Evolutionary conservation across 2,888 invertebrate genomes (phyloP).

Genomic region (Eumacrocentrus americanus): DNA sequence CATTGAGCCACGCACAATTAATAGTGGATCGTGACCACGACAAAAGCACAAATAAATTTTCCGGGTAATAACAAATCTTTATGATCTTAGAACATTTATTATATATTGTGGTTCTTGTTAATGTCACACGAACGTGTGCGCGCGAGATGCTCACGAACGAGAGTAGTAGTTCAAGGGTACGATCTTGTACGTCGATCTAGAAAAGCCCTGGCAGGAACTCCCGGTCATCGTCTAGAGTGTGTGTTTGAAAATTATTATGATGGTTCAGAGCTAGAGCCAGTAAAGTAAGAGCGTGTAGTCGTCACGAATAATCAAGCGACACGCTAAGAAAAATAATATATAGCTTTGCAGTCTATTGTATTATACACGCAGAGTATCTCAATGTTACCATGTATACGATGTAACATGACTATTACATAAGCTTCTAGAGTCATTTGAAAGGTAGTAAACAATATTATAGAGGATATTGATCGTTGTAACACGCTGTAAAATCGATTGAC

Average conservation of each 20-base stretch:
- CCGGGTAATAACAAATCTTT: neutral
- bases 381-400: neutral
- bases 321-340: conserved; percentile 6
- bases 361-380: neutral
- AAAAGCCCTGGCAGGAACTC: conserved; percentile 2
- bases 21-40: neutral
- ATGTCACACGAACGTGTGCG: conserved; percentile 2
- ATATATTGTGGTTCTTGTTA: neutral
- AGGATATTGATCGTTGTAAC: conserved; percentile 8
- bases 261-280: neutral
- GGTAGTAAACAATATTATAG: conserved; percentile 11
- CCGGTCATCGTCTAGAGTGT: too few species aligned
- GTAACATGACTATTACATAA: neutral
- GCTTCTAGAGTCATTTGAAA: neutral
- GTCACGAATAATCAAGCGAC: conserved; percentile 6
- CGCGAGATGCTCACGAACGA: neutral
- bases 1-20: neutral
- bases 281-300: neutral
- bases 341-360: too few species aligned
- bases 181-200: conserved; percentile 19
- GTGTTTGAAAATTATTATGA: conserved; percentile 15
- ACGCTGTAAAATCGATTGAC: conserved; percentile 9
- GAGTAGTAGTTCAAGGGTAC: conserved; percentile 18
- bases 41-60: neutral
- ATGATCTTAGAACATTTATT: neutral